A percentile compares a stretch with the other conserved stretches of the same genome.
phyloP scores from a whole-genome alignment of 92 coral and sea anemone species.

The Zoanthus solanderi region DNA sequence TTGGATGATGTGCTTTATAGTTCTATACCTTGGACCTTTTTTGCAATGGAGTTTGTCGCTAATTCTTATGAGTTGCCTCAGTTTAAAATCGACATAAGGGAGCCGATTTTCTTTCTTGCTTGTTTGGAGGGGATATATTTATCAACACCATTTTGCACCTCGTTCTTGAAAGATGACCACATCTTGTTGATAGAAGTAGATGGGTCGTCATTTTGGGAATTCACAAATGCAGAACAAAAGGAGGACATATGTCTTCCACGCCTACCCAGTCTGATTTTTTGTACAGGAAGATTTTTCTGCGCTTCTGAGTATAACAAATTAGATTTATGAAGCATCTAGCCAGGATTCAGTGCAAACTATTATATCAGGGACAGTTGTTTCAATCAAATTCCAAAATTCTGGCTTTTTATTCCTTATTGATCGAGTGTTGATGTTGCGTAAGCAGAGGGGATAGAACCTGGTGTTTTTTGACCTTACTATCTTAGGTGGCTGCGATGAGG shows the following conservation, averaged over 20 bases:
- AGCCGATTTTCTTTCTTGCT: conserved; percentile 22
- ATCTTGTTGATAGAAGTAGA: background rate
- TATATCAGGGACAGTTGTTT: conserved; percentile 6
- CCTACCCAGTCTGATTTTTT: conserved; percentile 20
- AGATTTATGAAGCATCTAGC: conserved; percentile 30
- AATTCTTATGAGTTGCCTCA: background rate
- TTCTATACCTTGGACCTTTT: background rate
- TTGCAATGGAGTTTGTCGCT: background rate
- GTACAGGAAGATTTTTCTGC: conserved; percentile 13
- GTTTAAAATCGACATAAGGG: conserved; percentile 6
- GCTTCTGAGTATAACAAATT: conserved; percentile 23
- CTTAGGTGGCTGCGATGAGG: conserved; percentile 16
- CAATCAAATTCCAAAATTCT: conserved; percentile 6
- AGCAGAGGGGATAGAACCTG: conserved; percentile 19
- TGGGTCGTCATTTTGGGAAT: background rate
- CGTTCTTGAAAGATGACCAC: conserved; percentile 9
- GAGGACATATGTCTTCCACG: conserved; percentile 11
- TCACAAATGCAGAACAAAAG: background rate
- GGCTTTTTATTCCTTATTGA: conserved; percentile 25
- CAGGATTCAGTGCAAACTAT: conserved; percentile 49
- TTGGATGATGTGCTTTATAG: background rate
- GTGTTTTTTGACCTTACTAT: conserved; percentile 2
- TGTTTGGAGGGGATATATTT: conserved; percentile 29
- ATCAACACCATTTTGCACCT: conserved; percentile 29
- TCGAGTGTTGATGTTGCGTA: conserved; percentile 25